Conservation (phyloP, 2,888 invertebrate genomes). For the Eristalis tenax region DNA sequence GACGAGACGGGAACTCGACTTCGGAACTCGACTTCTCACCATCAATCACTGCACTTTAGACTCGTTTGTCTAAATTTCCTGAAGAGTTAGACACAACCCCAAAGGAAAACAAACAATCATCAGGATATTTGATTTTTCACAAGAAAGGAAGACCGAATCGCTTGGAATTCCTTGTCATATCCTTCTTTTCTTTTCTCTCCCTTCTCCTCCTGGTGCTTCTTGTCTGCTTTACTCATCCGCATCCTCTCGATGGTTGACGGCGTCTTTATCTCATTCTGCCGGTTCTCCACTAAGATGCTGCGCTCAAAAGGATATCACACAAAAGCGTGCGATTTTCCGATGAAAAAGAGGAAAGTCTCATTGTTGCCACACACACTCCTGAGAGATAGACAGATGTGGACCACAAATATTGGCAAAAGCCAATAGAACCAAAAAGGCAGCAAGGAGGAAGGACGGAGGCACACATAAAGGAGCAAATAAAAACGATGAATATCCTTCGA, state of each 20-base stretch:
- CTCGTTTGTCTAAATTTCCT: conserved; percentile 72
- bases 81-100: conserved; percentile 71
- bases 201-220: no score
- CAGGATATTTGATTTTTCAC: conserved; percentile 71
- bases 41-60: conserved; percentile 72
- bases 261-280: background rate
- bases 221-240: no score
- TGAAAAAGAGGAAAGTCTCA: conserved; percentile 25
- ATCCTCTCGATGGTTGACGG: background rate
- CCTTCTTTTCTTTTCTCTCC: background rate
- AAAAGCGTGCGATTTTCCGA: conserved; percentile 42
- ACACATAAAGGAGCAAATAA: conserved; percentile 56
- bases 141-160: conserved; percentile 53
- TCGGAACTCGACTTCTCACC: conserved; percentile 66
- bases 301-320: conserved; percentile 41
- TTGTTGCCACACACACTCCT: conserved; percentile 35
- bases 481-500: conserved; percentile 66
- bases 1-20: background rate
- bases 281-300: background rate
- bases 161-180: conserved; percentile 51
- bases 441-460: background rate
- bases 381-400: conserved; percentile 24
- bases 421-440: conserved; percentile 30
- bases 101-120: conserved; percentile 72
- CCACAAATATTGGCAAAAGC: conserved; percentile 67